phyloP scores from a whole-genome alignment of 2,888 invertebrate species.

The Campaea margaritaria region DNA sequence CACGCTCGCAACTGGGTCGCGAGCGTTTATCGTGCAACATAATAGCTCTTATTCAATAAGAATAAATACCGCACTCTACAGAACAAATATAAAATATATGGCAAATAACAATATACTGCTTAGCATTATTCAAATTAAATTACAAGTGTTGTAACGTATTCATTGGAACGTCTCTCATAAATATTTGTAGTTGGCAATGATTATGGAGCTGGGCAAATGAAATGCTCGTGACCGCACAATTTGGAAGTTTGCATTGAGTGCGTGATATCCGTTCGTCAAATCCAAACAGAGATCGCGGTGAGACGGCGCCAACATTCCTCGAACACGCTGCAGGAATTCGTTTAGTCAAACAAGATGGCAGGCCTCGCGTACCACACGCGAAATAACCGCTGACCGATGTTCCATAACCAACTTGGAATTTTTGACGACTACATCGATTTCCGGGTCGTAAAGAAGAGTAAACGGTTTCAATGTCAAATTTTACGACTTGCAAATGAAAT shows the following conservation, averaged over 20 bases:
- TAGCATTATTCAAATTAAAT: constrained; percentile 43
- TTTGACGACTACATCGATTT: constrained; percentile 66
- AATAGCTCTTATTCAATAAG: constrained; percentile 67
- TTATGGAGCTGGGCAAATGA: constrained; percentile 53
- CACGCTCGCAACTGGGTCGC: constrained; percentile 69
- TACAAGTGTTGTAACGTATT: constrained; percentile 34
- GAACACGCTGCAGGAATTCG: constrained; percentile 47
- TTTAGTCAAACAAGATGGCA: constrained; percentile 41
- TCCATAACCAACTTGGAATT: constrained; percentile 63
- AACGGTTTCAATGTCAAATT: constrained; percentile 79
- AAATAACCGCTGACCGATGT: constrained; percentile 63
- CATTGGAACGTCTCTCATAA: constrained; percentile 37
- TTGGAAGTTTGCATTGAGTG: constrained; percentile 63
- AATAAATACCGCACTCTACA: constrained; percentile 49
- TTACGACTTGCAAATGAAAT: constrained; percentile 74
- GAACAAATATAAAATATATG: constrained; percentile 40
- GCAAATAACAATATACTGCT: constrained; percentile 40
- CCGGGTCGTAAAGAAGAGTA: constrained; percentile 74
- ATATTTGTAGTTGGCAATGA: constrained; percentile 55
- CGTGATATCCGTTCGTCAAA: constrained; percentile 67
- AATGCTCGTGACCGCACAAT: constrained; percentile 66
- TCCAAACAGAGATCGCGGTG: constrained; percentile 59
- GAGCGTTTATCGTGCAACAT: constrained; percentile 62
- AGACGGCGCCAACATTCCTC: constrained; percentile 72
- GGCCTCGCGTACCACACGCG: constrained; percentile 48